Evolutionary conservation across 2,113 vertebrate genomes (phyloP), one percentile per base, ranked within the genome.

Genomic region (Taxidea taxus): DNA sequence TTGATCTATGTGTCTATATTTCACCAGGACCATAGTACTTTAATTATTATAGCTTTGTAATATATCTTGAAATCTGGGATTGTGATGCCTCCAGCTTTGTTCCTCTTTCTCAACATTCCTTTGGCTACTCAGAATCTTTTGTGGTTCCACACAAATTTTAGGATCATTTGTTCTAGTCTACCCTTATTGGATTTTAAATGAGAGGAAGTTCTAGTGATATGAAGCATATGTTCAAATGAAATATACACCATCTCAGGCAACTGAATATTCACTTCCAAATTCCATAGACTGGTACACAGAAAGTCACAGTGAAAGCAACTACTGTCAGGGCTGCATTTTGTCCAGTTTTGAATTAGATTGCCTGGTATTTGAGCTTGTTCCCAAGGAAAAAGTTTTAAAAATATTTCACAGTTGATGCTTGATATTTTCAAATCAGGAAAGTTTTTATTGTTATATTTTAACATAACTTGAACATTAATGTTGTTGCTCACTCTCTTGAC

Each of bases 391-490:
- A 27, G 23, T 80, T 90, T 90, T 7, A 29, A 56, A 87, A 94
- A 60, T 42, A 84, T 7, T 74, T 6, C 13, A 31, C 8, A 37
- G 21, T 12, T 68, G 54, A 51, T 34, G n/a, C 7, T 37, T 95
- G 49, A 21, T 44, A 75, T 90, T 96, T 87, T 75, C 31, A 60
- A 94, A 39, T 54, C 80, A 47, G 87, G 25, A 47, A 97, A 92
- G n/a, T 42, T 97, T 74, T 75, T 42, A 58, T 60, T 14, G 7
- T 66, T 74, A 13, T 72, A 68, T 34, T 93, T 70, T 37, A 44
- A 66, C 27, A 47, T 16, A 12, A 27, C 23, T 77, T 51, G 47
- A 37, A 12, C 68, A 72, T 87, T 87, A 56, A 90, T 56, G 82
- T 83, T 78, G 80, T 72, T 56, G 25, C n/a, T 66, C 42, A 84